Evolutionary conservation across 1,140 invertebrate genomes (phyloP).

Genomic region (Danaus melanippus): DNA sequence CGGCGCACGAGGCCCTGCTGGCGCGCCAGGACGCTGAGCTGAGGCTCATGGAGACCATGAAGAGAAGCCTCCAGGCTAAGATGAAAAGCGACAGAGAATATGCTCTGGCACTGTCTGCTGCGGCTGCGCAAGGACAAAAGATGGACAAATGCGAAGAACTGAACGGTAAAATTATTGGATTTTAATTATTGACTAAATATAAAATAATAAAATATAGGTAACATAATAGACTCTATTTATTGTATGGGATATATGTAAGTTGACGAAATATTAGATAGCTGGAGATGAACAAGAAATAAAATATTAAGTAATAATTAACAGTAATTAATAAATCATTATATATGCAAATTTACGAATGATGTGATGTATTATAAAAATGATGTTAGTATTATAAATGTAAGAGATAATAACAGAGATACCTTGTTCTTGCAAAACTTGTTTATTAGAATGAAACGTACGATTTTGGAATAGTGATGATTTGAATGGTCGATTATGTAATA

Average conservation of each 20-base stretch:
- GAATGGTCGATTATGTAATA: slow-evolving; percentile 9
- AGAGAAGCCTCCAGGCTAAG: slow-evolving; percentile 85
- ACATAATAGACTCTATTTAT: too few relatives aligned
- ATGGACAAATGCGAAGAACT: slow-evolving; percentile 85
- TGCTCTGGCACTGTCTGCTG: slow-evolving; percentile 82
- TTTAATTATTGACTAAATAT: too few relatives aligned
- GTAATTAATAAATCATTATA: too few relatives aligned
- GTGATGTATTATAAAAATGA: slow-evolving; percentile 11
- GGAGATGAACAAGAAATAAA: too few relatives aligned
- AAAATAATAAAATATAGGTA: too few relatives aligned
- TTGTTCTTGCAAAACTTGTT: slow-evolving; percentile 18
- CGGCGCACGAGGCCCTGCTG: slow-evolving; percentile 88
- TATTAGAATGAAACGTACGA: slow-evolving; percentile 12
- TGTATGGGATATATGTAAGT: too few relatives aligned
- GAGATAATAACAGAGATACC: slow-evolving; percentile 10
- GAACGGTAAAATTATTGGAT: slow-evolving; percentile 69
- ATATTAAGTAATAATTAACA: too few relatives aligned
- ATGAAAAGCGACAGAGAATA: slow-evolving; percentile 94
- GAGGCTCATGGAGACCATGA: slow-evolving; percentile 90
- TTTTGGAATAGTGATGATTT: slow-evolving; percentile 12
- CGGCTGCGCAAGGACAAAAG: slow-evolving; percentile 87
- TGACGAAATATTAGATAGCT: too few relatives aligned
- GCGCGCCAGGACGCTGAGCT: slow-evolving; percentile 92
- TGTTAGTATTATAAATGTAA: slow-evolving; percentile 7
- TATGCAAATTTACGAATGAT: slow-evolving; percentile 2